Percentiles rank a stretch among this genome's conserved stretches.
phyloP scores from a whole-genome alignment of 2,113 vertebrate genomes.

The Platysteira castanea region DNA sequence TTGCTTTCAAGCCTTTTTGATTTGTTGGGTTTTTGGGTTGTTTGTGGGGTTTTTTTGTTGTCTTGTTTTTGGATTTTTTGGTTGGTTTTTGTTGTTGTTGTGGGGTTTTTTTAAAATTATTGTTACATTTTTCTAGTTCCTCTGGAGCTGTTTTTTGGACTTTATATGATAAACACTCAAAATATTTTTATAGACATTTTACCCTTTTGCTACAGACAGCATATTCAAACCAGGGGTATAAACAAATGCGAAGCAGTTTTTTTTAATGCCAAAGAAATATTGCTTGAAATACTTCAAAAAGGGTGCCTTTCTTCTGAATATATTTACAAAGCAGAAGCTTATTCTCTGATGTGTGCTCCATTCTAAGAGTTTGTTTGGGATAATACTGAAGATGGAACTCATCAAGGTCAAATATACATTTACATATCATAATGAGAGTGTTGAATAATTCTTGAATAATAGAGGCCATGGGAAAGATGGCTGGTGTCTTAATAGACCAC shows the following conservation, averaged over 20 bases:
- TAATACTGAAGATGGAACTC: not conserved
- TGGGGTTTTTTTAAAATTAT: not conserved
- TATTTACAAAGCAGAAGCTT: slow-evolving; percentile 6
- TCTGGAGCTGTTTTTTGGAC: slow-evolving; percentile 31
- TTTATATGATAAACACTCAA: slow-evolving; percentile 48
- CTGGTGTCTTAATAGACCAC: not conserved
- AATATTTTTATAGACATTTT: slow-evolving; percentile 57
- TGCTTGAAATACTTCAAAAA: slow-evolving; percentile 19
- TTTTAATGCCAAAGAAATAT: too few species aligned
- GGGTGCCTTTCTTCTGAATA: not conserved
- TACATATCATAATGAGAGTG: not conserved
- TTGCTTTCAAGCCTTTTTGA: slow-evolving; percentile 37
- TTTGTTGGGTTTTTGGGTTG: not conserved
- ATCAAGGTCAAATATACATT: not conserved
- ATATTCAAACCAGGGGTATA: slow-evolving; percentile 40
- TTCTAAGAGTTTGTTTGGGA: not conserved
- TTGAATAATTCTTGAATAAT: not conserved
- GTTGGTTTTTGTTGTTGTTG: not conserved
- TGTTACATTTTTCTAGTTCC: slow-evolving; percentile 48
- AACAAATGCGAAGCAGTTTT: slow-evolving; percentile 33
- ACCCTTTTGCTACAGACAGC: slow-evolving; percentile 42
- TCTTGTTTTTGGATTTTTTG: too few species aligned
- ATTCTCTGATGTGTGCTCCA: not conserved
- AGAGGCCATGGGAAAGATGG: not conserved
- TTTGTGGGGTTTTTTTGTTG: not conserved